Base-by-base conservation (phyloP, 2,797 vertebrate species). In the Fistularia tabacaria region DNA sequence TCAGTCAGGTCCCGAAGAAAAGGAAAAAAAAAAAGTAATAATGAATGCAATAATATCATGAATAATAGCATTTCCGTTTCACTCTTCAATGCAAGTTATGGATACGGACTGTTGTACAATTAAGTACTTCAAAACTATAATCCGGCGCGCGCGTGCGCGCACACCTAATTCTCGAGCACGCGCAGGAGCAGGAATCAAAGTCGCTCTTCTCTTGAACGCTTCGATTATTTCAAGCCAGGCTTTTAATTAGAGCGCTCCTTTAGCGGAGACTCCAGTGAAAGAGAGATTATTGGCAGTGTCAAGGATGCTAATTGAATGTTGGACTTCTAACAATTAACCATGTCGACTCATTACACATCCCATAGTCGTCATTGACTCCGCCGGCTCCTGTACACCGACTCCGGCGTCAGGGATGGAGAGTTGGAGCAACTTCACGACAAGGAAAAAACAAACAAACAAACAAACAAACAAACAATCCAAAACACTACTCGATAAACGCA, bases 251-350 rank as follows among this genome's bases (percentile, higher is more conserved):
- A 77, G 77, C 51, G 73, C 80, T 84, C 81, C 80, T 87, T 63
- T 74, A 90, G 82, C 90, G 82, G 88, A 89, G 88, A 82, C 79
- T 87, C 64, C 74, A 89, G 81, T 91, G 83, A 89, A 89, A 89
- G 84, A 81, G 76, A 87, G 85, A 90, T 90, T 89, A 90, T 88
- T 91, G 87, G 79, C 88, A 88, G 89, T 88, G 90, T 90, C 90
- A 92, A 89, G 86, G 87, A 88, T 85, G 81, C 83, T 91, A 91
- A 92, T 90, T 91, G 88, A 91, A 91, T 89, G 88, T 87, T 88
- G 84, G 85, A 88, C 88, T 89, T 87, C 84, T 90, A 86, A 86
- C 87, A 89, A 87, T 90, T 87, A 86, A 81, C 77, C 80, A 80
- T 65, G 71, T 72, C 79, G 80, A 82, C 77, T 89, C 82, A 86